These are phyloP conservation scores for Pardalotus punctatus DNA, from an alignment of 2,113 vertebrate genomes.

Conservation along the genomic window DNA sequence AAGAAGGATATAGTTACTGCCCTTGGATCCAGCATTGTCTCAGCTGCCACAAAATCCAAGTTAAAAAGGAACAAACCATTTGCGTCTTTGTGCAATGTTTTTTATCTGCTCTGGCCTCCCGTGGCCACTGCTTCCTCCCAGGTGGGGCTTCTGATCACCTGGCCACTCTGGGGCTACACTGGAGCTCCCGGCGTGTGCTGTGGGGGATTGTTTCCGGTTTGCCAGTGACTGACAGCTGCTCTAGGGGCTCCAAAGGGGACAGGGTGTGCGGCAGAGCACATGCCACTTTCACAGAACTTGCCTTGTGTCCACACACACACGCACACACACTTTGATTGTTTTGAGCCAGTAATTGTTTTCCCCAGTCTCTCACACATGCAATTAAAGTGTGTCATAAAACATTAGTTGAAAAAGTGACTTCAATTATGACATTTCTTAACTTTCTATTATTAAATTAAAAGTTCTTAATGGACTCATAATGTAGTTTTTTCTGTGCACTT, in stretches of 20 bases:
- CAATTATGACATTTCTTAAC: background rate
- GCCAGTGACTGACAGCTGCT: background rate
- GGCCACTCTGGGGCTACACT: background rate
- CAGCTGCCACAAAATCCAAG: background rate
- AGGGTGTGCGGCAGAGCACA: background rate
- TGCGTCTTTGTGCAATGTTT: background rate
- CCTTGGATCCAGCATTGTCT: background rate
- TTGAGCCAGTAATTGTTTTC: background rate
- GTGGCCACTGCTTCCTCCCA: accelerated
- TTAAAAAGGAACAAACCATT: background rate
- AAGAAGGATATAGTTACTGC: accelerated
- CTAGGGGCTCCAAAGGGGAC: background rate
- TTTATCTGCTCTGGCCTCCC: background rate
- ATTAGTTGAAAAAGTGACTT: background rate
- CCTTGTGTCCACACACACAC: background rate
- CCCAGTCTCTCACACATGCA: background rate
- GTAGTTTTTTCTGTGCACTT: background rate
- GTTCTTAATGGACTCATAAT: background rate
- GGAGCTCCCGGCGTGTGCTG: too few species aligned
- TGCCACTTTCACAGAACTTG: background rate
- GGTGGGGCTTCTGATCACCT: background rate
- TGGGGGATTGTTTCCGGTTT: background rate
- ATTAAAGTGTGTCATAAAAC: background rate
- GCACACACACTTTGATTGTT: background rate
- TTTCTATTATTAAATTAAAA: background rate